Evolutionary conservation across 2,797 vertebrate species (phyloP), one percentile per base, ranked within the genome.

Genomic region (Acipenser transmontanus): DNA sequence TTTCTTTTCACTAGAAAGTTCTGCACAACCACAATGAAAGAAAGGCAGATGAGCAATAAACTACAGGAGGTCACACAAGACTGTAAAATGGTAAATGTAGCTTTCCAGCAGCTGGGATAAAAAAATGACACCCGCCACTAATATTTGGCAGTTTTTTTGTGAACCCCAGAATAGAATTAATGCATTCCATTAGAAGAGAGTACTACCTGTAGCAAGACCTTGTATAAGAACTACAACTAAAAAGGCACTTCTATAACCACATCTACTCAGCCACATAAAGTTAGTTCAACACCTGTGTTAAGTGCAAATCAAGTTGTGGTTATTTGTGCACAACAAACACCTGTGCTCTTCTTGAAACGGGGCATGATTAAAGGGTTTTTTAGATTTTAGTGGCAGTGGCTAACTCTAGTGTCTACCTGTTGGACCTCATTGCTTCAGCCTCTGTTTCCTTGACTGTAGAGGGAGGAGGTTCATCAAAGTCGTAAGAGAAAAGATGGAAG

Each of bases 401-500:
- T 17, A 51, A 14, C 14, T 50, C 47, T 70, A 61, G 68, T 71
- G 76, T 66, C 1, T 79, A 69, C 1, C 71, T 61, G 72, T 69
- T 80, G 77, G 81, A 81, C 77, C 82, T 86, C 72, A 89, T 84
- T 70, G 79, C 60, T 73, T 89, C 86, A 59, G 76, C 62, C 75
- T 89, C 86, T 70, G 88, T 89, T 59, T 87, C 88, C 77, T 87
- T 89, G 68, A 72, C 63, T 8, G 17, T 12, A 70, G 81, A 14
- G 62, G 84, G 68, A 64, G 87, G 81, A 3, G 87, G 79, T 65
- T 96, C 91, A 34, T 94, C 85, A 17, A 96, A 83, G 83, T 98
- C 95, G 0, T 98, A 97, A 0, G 95, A 97, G 89, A 98, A 98
- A 70, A 97, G 94, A 74, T 95, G 94, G 74, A 98, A 98, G 70